phyloP scores from a whole-genome alignment of 2,113 vertebrate species.

The Sturnira hondurensis region DNA sequence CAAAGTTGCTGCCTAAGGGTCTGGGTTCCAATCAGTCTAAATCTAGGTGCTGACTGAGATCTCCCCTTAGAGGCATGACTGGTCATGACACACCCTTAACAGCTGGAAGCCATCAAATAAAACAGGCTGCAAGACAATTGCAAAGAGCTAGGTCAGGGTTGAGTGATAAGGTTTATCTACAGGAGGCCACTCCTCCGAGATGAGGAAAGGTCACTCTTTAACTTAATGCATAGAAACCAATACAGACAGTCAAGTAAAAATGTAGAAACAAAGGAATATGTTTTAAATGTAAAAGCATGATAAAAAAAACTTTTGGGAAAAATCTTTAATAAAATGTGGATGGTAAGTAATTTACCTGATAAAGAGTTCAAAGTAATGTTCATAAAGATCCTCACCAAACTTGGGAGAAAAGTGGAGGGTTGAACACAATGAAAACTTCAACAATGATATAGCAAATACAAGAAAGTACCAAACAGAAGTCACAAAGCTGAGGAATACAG shows the following conservation, averaged over 20 bases:
- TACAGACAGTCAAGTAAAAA: neutral
- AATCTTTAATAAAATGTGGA: neutral
- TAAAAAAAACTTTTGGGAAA: neutral
- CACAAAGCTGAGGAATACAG: neutral
- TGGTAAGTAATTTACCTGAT: neutral
- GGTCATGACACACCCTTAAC: neutral
- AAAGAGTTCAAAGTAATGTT: neutral
- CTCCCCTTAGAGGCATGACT: neutral
- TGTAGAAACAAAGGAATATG: neutral
- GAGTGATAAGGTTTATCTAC: neutral
- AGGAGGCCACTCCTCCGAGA: neutral
- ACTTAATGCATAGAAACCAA: neutral
- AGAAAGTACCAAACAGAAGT: neutral
- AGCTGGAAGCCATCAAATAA: neutral
- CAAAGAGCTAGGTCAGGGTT: neutral
- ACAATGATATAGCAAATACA: neutral
- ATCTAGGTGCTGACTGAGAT: neutral
- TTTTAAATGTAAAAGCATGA: neutral
- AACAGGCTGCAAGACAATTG: neutral
- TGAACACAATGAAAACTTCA: neutral
- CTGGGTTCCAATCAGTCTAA: neutral
- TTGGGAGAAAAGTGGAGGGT: too few relatives aligned
- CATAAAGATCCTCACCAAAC: neutral
- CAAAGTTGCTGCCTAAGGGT: neutral
- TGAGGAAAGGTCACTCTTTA: neutral